Percentiles rank a stretch among this genome's conserved stretches.
These are phyloP conservation scores for Emydura subglobosa DNA, from an alignment of 2,113 vertebrate genomes.

Conservation along the genomic window DNA sequence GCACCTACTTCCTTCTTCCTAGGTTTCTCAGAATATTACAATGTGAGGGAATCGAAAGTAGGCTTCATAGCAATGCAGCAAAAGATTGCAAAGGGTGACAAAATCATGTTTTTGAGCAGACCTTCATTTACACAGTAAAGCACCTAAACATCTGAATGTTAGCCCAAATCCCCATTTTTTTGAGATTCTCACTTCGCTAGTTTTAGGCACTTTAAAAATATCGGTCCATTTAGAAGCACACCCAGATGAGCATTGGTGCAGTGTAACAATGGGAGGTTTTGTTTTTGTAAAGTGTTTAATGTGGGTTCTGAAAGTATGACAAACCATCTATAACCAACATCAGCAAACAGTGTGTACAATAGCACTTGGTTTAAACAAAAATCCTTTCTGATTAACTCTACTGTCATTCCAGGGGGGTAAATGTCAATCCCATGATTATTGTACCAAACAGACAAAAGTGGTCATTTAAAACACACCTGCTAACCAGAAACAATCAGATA, in stretches of 20 bases:
- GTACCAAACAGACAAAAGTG: background rate
- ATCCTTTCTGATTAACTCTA: background rate
- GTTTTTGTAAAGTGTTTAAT: background rate
- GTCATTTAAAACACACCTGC: conserved; percentile 19
- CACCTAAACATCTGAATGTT: background rate
- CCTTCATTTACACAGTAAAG: background rate
- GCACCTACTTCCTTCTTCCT: background rate
- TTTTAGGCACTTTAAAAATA: background rate
- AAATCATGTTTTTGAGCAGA: background rate
- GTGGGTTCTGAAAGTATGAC: background rate
- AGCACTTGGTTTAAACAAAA: background rate
- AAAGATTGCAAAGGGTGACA: background rate
- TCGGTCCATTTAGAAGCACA: background rate
- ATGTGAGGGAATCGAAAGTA: background rate
- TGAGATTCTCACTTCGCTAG: background rate
- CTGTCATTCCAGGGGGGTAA: background rate
- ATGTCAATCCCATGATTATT: background rate
- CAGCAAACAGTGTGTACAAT: background rate
- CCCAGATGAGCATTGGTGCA: background rate
- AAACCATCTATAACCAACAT: background rate
- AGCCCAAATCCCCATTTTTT: background rate
- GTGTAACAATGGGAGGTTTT: background rate
- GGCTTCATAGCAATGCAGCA: conserved; percentile 11
- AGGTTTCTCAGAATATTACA: conserved; percentile 11
- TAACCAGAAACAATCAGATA: conserved; percentile 3